Conservation (phyloP, 2,113 vertebrate species). For the Silurus glanis region DNA sequence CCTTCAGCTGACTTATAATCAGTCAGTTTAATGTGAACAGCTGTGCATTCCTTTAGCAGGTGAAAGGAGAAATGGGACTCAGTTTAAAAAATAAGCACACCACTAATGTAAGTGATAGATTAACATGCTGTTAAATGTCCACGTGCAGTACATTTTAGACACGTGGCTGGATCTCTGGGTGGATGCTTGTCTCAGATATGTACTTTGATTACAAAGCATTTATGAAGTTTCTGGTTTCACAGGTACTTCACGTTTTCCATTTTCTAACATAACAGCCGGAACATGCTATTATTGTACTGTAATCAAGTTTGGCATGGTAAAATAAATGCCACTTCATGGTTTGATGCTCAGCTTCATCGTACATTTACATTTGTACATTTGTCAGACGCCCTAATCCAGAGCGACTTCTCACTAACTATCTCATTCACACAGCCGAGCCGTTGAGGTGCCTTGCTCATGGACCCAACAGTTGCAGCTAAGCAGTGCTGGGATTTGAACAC, state of each 20-base stretch:
- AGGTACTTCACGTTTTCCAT: background rate
- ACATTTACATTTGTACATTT: no score
- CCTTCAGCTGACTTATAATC: constrained; percentile 31
- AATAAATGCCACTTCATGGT: background rate
- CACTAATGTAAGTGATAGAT: background rate
- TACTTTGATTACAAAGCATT: background rate
- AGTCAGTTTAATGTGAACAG: constrained; percentile 22
- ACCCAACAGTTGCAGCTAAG: no score
- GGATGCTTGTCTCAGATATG: background rate
- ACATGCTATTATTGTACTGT: background rate
- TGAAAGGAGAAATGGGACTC: background rate
- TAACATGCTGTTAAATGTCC: background rate
- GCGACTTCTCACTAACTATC: no score
- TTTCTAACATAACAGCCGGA: background rate
- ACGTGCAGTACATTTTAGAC: background rate
- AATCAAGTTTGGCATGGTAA: background rate
- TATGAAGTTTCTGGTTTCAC: background rate
- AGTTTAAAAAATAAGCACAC: background rate
- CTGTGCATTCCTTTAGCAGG: constrained; percentile 32
- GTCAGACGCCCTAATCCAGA: no score
- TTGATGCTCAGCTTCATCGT: background rate
- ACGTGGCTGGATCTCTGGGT: background rate
- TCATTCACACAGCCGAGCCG: no score
- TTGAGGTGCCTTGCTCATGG: no score
- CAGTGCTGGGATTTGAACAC: no score